A percentile compares a stretch with the other conserved stretches of the same genome.
Conservation (phyloP, 2,113 vertebrate genomes). For the Picathartes gymnocephalus region DNA sequence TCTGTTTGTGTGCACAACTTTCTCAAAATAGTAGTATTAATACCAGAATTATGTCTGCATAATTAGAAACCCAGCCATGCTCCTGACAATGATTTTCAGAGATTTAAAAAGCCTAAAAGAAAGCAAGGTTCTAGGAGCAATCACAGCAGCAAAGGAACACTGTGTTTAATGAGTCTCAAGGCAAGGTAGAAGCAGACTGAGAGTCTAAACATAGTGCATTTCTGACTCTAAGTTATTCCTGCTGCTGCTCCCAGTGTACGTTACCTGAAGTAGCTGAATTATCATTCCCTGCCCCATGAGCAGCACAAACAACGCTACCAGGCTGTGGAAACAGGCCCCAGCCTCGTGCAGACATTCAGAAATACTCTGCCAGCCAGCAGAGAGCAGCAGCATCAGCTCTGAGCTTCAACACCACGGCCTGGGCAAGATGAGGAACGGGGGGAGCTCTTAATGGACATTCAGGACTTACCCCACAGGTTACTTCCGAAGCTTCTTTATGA, state of each 20-base stretch:
- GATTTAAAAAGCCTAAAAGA: background rate
- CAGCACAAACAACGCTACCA: background rate
- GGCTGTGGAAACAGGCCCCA: background rate
- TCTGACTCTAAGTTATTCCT: too few species aligned
- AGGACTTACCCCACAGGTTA: slow-evolving; percentile 13
- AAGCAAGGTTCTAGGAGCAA: background rate
- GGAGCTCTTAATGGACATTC: background rate
- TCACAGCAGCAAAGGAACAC: background rate
- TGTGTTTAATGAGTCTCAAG: background rate
- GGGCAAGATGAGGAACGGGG: too few species aligned
- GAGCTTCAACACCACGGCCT: background rate
- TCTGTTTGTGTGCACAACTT: background rate
- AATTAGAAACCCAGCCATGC: background rate
- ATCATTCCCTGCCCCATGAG: background rate
- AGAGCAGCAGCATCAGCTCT: background rate
- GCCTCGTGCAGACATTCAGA: fast-evolving
- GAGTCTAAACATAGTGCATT: background rate
- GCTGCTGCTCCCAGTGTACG: background rate
- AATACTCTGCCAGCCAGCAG: background rate
- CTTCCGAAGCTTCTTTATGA: slow-evolving; percentile 89
- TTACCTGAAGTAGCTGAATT: background rate
- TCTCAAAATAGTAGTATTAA: background rate
- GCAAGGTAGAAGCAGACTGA: background rate
- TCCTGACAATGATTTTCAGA: background rate
- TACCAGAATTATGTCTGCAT: background rate